phyloP scores from a whole-genome alignment of 2,888 invertebrate species.

The Drosophila kanekoi region DNA sequence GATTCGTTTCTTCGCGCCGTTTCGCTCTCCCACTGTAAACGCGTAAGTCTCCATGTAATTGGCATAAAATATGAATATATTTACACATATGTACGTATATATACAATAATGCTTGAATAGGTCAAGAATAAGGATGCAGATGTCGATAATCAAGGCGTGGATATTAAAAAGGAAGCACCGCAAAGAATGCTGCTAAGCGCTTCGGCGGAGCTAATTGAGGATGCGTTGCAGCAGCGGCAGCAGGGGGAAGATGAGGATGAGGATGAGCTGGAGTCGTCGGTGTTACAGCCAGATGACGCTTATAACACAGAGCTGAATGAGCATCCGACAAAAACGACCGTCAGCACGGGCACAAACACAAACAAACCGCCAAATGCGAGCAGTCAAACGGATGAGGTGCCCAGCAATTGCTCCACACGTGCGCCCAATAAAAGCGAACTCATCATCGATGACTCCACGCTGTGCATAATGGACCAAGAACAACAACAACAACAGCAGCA shows the following conservation, averaged over 20 bases:
- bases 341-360: slow-evolving; percentile 30
- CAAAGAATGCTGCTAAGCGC: slow-evolving; percentile 33
- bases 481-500: slow-evolving; percentile 27
- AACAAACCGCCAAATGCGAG: slow-evolving; percentile 20
- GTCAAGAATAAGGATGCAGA: slow-evolving; percentile 18
- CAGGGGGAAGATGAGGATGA: slow-evolving; percentile 16
- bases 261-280: slow-evolving; percentile 4
- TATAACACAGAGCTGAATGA: slow-evolving; percentile 20
- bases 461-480: slow-evolving; percentile 42
- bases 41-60: slow-evolving; percentile 43
- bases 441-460: slow-evolving; percentile 49
- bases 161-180: slow-evolving; percentile 30
- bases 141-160: slow-evolving; percentile 5
- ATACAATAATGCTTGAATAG: slow-evolving; percentile 5
- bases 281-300: slow-evolving; percentile 8
- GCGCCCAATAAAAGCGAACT: slow-evolving; percentile 48
- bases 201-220: slow-evolving; percentile 43
- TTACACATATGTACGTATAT: not conserved
- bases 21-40: slow-evolving; percentile 68
- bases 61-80: not conserved
- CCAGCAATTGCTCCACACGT: slow-evolving; percentile 2
- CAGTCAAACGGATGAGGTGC: slow-evolving; percentile 33
- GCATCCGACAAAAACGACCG: slow-evolving; percentile 1
- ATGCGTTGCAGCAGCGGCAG: slow-evolving; percentile 39
- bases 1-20: slow-evolving; percentile 77